A percentile compares a stretch with the other conserved stretches of the same genome.
Evolutionary conservation across 2,113 vertebrate genomes (phyloP).

Genomic region (Gymnocephalus cernua): DNA sequence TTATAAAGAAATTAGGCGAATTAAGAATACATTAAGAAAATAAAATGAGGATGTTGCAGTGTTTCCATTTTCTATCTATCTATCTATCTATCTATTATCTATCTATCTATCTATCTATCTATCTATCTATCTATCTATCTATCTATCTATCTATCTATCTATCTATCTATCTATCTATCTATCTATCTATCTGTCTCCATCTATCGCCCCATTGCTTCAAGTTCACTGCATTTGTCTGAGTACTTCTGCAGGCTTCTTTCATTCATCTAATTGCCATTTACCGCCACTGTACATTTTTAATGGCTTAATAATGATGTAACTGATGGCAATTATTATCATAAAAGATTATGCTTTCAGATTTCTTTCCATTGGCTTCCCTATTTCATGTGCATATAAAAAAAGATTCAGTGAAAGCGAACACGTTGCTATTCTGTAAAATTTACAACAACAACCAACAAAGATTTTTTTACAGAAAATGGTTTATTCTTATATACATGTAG

Average conservation of each 20-base stretch:
- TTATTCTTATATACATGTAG: neutral
- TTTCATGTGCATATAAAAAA: slow-evolving; percentile 17
- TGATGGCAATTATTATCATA: slow-evolving; percentile 11
- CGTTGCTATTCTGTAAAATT: neutral
- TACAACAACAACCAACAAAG: neutral
- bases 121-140: neutral
- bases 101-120: neutral
- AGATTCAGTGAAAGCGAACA: neutral
- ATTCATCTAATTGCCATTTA: slow-evolving; percentile 36
- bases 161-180: neutral
- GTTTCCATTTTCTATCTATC: neutral
- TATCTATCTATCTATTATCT: neutral
- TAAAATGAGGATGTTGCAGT: neutral
- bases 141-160: neutral
- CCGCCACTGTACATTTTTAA: slow-evolving; percentile 21
- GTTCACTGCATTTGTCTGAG: slow-evolving; percentile 15
- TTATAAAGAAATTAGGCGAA: neutral
- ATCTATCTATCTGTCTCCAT: slow-evolving; percentile 9
- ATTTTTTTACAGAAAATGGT: neutral
- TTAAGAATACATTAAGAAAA: neutral
- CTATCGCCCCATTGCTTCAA: slow-evolving; percentile 6
- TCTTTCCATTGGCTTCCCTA: neutral
- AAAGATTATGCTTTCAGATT: slow-evolving; percentile 18
- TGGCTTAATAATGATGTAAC: slow-evolving; percentile 40
- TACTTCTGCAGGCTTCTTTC: slow-evolving; percentile 25